These are phyloP conservation scores for Clostera curtula DNA, from an alignment of 2,888 invertebrate species.

Conservation along the genomic window DNA sequence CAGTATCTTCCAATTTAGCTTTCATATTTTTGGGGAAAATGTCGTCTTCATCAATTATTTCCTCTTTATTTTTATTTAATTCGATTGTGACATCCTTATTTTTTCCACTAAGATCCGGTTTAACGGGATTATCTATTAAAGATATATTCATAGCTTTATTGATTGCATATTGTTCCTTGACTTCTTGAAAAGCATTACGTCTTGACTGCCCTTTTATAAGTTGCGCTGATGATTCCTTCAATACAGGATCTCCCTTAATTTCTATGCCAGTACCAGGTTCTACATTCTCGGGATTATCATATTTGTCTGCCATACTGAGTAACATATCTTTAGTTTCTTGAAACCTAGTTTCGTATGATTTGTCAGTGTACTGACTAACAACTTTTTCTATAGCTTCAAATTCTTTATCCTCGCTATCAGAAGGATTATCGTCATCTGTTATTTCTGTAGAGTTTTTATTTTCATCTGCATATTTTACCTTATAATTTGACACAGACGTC, in stretches of 20 bases:
- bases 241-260: slow-evolving; percentile 31
- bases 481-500: slow-evolving; percentile 36
- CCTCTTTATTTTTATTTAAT: slow-evolving; percentile 15
- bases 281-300: slow-evolving; percentile 31
- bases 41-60: slow-evolving; percentile 24
- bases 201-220: slow-evolving; percentile 36
- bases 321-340: slow-evolving; percentile 64
- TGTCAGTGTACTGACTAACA: slow-evolving; percentile 54
- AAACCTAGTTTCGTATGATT: slow-evolving; percentile 58
- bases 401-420: slow-evolving; percentile 39
- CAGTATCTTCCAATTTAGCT: slow-evolving; percentile 47
- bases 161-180: slow-evolving; percentile 50
- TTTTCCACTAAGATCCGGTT: slow-evolving; percentile 31
- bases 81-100: slow-evolving; percentile 14
- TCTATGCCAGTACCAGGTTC: slow-evolving; percentile 11
- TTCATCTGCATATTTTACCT: slow-evolving; percentile 21
- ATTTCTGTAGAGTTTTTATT: slow-evolving; percentile 12
- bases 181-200: slow-evolving; percentile 39
- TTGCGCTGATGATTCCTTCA: slow-evolving; percentile 48
- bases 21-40: slow-evolving; percentile 43
- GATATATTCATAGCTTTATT: slow-evolving; percentile 55
- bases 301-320: slow-evolving; percentile 46
- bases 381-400: slow-evolving; percentile 55
- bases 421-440: slow-evolving; percentile 15
- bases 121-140: slow-evolving; percentile 41